Conservation (phyloP, 2,888 invertebrate species). For the Melinopterus prodromus region DNA sequence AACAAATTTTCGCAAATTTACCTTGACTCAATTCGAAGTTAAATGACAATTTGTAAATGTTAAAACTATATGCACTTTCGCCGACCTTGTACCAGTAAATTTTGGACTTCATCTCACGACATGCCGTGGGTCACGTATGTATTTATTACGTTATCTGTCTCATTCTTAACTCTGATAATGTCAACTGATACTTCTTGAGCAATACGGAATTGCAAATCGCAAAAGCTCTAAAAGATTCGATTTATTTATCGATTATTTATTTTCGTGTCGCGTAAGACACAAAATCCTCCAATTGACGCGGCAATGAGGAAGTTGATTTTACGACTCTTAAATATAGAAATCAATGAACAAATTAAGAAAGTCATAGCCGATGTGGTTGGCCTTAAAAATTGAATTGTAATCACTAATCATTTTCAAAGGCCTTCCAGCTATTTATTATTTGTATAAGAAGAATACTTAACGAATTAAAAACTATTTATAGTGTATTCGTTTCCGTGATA, state of each 20-base stretch:
- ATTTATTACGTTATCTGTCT: neutral
- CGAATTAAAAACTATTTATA: neutral
- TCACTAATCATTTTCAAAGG: neutral
- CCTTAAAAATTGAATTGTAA: neutral
- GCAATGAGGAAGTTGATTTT: neutral
- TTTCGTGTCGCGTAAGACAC: neutral
- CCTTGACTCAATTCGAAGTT: neutral
- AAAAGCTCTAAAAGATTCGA: too few species aligned
- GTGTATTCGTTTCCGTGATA: too few species aligned
- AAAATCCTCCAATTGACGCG: neutral
- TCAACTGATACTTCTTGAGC: neutral
- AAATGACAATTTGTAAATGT: neutral
- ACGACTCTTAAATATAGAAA: neutral
- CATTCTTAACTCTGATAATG: neutral
- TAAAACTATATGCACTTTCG: neutral
- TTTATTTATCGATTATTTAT: too few species aligned
- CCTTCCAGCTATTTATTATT: neutral
- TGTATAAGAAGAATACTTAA: neutral
- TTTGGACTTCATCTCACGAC: neutral
- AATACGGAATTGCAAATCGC: neutral
- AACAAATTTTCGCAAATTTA: neutral
- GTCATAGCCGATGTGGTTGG: neutral
- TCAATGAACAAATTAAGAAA: neutral
- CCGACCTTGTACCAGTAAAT: neutral
- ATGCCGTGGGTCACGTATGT: neutral